A percentile compares a stretch with the other conserved stretches of the same genome.
Evolutionary conservation across 2,888 invertebrate species (phyloP).

Genomic region (Mesorhabditis sp.): DNA sequence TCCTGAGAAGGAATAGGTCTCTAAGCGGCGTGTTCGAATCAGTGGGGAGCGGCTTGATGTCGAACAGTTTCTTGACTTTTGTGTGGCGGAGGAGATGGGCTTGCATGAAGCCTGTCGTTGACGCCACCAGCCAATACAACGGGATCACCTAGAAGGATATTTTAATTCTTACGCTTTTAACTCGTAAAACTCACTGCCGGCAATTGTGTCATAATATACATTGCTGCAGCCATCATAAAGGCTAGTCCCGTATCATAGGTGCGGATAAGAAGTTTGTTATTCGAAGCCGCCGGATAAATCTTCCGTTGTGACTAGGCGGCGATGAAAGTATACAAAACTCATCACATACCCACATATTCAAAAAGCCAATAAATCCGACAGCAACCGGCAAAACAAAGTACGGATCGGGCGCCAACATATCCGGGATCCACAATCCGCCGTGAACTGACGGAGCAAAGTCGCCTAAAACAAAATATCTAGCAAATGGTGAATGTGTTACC

Average conservation of each 20-base stretch:
- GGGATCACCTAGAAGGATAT: constrained; percentile 44
- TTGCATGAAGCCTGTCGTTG: constrained; percentile 44
- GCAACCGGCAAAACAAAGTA: constrained; percentile 47
- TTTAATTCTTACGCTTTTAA: background rate
- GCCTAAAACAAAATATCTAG: constrained; percentile 27
- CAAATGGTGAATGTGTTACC: constrained; percentile 15
- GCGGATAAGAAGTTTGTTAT: constrained; percentile 34
- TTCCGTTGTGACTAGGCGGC: constrained; percentile 47
- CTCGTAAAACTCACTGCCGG: constrained; percentile 40
- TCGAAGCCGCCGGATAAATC: constrained; percentile 41
- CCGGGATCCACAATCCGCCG: constrained; percentile 45
- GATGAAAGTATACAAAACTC: background rate
- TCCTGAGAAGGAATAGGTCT: too few species aligned
- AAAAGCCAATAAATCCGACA: constrained; percentile 47
- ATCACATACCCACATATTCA: constrained; percentile 45
- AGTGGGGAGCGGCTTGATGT: constrained; percentile 48
- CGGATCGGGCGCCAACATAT: constrained; percentile 49
- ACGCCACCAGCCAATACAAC: constrained; percentile 49
- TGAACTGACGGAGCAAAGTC: constrained; percentile 45
- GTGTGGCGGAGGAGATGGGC: constrained; percentile 47
- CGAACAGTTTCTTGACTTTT: constrained; percentile 37
- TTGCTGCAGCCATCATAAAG: constrained; percentile 44
- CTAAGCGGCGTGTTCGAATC: constrained; percentile 26
- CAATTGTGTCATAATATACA: constrained; percentile 47
- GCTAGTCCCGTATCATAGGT: constrained; percentile 45